phyloP scores from a whole-genome alignment of 2,888 invertebrate species.

The Sympetrum striolatum region DNA sequence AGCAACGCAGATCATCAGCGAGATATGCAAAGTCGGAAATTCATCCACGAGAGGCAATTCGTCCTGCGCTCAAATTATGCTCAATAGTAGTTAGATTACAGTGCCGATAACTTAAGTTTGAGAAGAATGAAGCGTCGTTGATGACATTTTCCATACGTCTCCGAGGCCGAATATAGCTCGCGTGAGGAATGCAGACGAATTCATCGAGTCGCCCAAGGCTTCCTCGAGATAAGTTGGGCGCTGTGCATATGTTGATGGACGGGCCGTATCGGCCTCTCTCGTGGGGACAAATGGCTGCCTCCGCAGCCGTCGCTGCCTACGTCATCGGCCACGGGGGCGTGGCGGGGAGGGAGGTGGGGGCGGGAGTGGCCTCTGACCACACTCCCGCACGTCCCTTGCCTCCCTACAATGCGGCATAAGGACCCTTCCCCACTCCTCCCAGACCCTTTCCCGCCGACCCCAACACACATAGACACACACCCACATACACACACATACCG shows the following conservation, averaged over 20 bases:
- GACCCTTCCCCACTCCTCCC: not conserved
- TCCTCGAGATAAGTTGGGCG: not conserved
- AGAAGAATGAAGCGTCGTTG: too few species aligned
- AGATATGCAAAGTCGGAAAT: too few species aligned
- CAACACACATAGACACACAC: not conserved
- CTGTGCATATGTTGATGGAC: not conserved
- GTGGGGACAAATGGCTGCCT: slow-evolving; percentile 30
- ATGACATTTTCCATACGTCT: too few species aligned
- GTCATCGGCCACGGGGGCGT: slow-evolving; percentile 42
- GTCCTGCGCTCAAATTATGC: too few species aligned
- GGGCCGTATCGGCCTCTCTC: not conserved
- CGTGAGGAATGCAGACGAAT: not conserved
- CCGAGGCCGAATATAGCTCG: too few species aligned
- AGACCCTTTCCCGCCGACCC: not conserved
- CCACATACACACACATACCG: not conserved
- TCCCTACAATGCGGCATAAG: not conserved
- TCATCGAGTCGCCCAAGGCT: not conserved
- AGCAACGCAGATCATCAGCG: too few species aligned
- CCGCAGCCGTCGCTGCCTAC: slow-evolving; percentile 37
- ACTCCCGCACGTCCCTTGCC: not conserved
- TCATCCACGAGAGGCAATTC: too few species aligned
- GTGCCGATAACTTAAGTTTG: too few species aligned
- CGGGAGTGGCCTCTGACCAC: slow-evolving; percentile 43
- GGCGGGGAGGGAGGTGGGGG: not conserved
- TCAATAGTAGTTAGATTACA: too few species aligned